Conservation (phyloP, 2,113 vertebrate genomes). For the Brachyhypopomus gauderio region DNA sequence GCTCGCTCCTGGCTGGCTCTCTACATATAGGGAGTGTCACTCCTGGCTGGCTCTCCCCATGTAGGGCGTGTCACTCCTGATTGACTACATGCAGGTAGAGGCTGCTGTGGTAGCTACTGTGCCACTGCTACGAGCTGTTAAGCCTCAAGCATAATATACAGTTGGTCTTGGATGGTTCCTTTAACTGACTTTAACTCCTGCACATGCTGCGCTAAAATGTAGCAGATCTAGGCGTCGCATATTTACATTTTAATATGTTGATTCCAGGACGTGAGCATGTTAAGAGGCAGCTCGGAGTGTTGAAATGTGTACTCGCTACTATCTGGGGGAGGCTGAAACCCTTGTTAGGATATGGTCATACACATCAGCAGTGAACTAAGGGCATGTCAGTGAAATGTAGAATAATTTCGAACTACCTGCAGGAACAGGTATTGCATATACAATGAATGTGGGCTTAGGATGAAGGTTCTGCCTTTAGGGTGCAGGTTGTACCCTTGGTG, state of each 20-base stretch:
- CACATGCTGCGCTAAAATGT: slow-evolving; percentile 16
- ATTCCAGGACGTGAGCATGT: neutral
- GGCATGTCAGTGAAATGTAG: neutral
- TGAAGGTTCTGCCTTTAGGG: neutral
- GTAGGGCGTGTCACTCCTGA: neutral
- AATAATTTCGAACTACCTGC: no score
- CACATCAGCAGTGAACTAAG: neutral
- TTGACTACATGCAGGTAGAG: slow-evolving; percentile 23
- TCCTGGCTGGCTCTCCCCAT: neutral
- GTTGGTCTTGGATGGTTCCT: neutral
- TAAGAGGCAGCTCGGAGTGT: neutral
- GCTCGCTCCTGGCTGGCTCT: neutral
- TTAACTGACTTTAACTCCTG: slow-evolving; percentile 9
- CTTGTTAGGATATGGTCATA: neutral
- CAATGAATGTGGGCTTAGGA: neutral
- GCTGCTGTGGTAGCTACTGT: slow-evolving; percentile 28
- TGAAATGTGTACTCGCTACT: neutral
- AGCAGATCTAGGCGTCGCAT: slow-evolving; percentile 1
- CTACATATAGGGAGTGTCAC: neutral
- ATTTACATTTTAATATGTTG: no score
- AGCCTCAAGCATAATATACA: slow-evolving; percentile 19
- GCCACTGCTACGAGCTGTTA: slow-evolving; percentile 30
- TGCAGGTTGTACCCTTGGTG: slow-evolving; percentile 9
- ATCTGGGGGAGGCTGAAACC: neutral
- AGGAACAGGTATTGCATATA: neutral